Evolutionary conservation across 2,797 vertebrate genomes (phyloP).

Genomic region (Percopsis omiscomaycus): DNA sequence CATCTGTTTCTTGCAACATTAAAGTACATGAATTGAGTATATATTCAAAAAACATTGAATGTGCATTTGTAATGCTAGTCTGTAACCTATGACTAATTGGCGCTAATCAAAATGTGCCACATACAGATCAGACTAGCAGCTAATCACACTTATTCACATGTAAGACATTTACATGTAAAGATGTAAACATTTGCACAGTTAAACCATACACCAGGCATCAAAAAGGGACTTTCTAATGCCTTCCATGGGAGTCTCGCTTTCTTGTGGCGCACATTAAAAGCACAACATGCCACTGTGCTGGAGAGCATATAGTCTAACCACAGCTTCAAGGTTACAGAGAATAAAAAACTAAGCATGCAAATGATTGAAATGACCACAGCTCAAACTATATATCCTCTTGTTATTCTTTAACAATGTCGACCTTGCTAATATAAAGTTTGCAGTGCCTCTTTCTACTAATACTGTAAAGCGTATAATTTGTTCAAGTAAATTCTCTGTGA

Average conservation of each 20-base stretch:
- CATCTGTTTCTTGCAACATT: no score
- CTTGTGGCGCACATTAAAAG: slow-evolving; percentile 7
- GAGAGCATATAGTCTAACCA: not conserved
- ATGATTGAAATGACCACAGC: not conserved
- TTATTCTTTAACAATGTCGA: no score
- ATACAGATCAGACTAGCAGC: not conserved
- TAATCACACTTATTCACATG: slow-evolving; percentile 21
- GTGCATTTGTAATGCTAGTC: no score
- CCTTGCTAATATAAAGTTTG: no score
- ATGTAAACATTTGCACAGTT: slow-evolving; percentile 15
- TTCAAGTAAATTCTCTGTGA: not conserved
- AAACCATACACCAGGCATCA: slow-evolving; percentile 5
- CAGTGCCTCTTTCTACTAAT: no score
- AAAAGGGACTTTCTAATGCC: slow-evolving; percentile 8
- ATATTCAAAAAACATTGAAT: no score
- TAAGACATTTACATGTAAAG: no score
- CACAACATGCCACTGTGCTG: not conserved
- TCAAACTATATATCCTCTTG: not conserved
- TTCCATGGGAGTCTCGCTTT: slow-evolving; percentile 13
- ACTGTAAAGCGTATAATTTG: not conserved
- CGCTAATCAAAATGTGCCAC: not conserved
- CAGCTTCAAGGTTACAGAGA: not conserved
- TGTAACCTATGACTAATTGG: no score
- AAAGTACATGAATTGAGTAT: no score
- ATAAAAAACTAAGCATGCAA: not conserved